phyloP scores from a whole-genome alignment of 2,797 vertebrate species.

The Malurus leucopterus region DNA sequence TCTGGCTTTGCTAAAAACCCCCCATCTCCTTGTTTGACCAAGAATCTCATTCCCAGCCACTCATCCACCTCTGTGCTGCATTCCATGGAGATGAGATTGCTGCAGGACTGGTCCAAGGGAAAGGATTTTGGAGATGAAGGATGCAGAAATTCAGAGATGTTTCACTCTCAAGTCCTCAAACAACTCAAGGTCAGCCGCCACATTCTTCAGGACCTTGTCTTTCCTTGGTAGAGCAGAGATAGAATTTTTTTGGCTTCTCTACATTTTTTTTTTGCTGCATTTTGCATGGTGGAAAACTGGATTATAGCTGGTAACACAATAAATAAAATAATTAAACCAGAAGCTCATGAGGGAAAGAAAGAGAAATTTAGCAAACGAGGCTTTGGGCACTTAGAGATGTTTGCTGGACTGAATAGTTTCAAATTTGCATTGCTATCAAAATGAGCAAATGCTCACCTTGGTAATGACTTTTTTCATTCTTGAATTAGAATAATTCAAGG shows the following conservation, averaged over 20 bases:
- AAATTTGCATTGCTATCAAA: not conserved
- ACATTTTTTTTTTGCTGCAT: not conserved
- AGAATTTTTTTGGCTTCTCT: not conserved
- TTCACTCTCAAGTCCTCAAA: not conserved
- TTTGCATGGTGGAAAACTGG: not conserved
- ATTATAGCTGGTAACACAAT: not conserved
- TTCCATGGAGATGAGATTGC: too few relatives aligned
- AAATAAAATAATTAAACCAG: not conserved
- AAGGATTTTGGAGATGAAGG: too few relatives aligned
- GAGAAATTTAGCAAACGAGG: not conserved
- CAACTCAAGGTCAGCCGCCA: not conserved
- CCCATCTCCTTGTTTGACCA: too few relatives aligned
- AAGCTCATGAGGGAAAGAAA: not conserved
- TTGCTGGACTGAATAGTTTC: not conserved
- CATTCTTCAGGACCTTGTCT: not conserved
- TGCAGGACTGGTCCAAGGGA: too few relatives aligned
- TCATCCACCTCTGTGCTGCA: too few relatives aligned
- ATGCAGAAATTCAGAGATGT: not conserved
- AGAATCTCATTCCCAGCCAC: too few relatives aligned
- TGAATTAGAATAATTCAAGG: not conserved
- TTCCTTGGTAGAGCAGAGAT: not conserved
- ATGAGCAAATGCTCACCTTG: not conserved
- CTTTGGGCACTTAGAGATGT: not conserved
- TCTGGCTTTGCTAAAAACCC: too few relatives aligned
- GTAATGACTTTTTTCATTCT: not conserved